Evolutionary conservation across 2,113 vertebrate species (phyloP).

Genomic region (Calyptommatus sinebrachiatus): DNA sequence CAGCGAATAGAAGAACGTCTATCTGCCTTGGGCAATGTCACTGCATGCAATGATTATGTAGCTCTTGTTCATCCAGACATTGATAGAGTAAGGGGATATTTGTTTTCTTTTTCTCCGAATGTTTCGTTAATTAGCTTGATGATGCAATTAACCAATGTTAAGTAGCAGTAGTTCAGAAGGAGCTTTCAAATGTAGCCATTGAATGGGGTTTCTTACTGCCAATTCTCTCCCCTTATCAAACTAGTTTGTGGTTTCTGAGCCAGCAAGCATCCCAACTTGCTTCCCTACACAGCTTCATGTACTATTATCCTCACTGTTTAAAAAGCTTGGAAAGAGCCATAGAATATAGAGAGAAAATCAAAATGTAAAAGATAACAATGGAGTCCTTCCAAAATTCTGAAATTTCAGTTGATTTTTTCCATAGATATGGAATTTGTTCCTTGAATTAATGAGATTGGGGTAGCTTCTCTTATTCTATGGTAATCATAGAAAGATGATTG

Average conservation of each 20-base stretch:
- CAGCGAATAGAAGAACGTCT: constrained; percentile 92
- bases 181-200: background rate
- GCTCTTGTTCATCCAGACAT: constrained; percentile 95
- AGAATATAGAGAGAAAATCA: no score
- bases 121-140: background rate
- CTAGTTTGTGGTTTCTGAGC: background rate
- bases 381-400: no score
- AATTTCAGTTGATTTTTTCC: no score
- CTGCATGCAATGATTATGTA: constrained; percentile 95
- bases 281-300: no score
- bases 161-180: background rate
- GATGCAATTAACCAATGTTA: background rate
- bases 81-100: constrained; percentile 79
- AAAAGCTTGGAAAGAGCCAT: no score
- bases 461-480: no score
- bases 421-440: no score
- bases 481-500: no score
- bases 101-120: background rate
- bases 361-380: no score
- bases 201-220: background rate
- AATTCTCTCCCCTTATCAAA: background rate
- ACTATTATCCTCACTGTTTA: no score
- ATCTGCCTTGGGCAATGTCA: constrained; percentile 92
- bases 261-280: background rate
- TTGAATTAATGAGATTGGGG: no score